These are phyloP conservation scores for Taphrorychus bicolor DNA, from an alignment of 2,888 invertebrate species.

Conservation along the genomic window DNA sequence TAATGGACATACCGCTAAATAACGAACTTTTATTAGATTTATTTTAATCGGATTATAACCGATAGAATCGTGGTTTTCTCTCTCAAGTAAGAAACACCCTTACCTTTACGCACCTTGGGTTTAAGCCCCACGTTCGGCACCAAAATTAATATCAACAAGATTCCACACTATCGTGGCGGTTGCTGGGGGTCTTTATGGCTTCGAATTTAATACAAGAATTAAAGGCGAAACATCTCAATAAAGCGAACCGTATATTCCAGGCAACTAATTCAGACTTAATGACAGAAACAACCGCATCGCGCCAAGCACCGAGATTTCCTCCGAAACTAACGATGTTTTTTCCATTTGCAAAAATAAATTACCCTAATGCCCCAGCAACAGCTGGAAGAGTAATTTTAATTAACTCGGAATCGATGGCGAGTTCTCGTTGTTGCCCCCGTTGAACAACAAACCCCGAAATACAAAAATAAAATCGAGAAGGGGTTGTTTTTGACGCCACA, in stretches of 20 bases:
- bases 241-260: not conserved
- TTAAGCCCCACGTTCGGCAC: too few species aligned
- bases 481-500: slow-evolving; percentile 21
- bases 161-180: too few species aligned
- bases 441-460: slow-evolving; percentile 18
- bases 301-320: slow-evolving; percentile 16
- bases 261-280: slow-evolving; percentile 11
- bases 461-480: slow-evolving; percentile 18
- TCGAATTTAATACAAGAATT: not conserved
- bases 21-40: too few species aligned
- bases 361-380: slow-evolving; percentile 29
- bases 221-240: not conserved
- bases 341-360: slow-evolving; percentile 32
- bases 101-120: too few species aligned
- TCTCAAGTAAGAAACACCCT: too few species aligned
- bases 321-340: slow-evolving; percentile 24
- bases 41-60: too few species aligned
- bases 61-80: too few species aligned
- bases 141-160: too few species aligned
- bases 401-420: slow-evolving; percentile 33
- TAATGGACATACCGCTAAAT: too few species aligned
- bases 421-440: slow-evolving; percentile 7
- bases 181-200: too few species aligned
- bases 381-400: slow-evolving; percentile 35
- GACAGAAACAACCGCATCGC: slow-evolving; percentile 10